Evolutionary conservation across 2,888 invertebrate genomes (phyloP).

Genomic region (Bombyx huttoni): DNA sequence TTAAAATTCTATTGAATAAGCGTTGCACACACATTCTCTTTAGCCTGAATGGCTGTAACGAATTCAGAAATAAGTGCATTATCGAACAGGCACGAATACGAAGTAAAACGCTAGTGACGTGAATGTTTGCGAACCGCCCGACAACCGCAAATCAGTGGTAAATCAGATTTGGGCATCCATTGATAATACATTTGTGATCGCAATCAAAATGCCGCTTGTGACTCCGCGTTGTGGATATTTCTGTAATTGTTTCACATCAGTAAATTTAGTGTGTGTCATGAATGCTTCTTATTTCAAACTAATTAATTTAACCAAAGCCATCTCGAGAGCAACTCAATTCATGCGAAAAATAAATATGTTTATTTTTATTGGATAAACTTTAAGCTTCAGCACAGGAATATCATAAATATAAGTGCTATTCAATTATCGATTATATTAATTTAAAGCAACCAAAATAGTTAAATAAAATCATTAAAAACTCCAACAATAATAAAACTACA

Average conservation of each 20-base stretch:
- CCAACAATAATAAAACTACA: background rate
- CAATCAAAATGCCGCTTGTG: slow-evolving; percentile 24
- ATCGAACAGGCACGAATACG: background rate
- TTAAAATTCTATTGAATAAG: slow-evolving; percentile 38
- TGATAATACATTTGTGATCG: slow-evolving; percentile 26
- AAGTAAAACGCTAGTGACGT: slow-evolving; percentile 6
- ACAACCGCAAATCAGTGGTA: slow-evolving; percentile 24
- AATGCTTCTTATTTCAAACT: background rate
- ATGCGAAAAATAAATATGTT: too few relatives aligned
- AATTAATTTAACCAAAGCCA: background rate
- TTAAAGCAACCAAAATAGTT: background rate
- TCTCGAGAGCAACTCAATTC: too few relatives aligned
- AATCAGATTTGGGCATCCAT: slow-evolving; percentile 24
- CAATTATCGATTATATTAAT: too few relatives aligned
- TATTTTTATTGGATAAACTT: too few relatives aligned
- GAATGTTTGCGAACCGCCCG: slow-evolving; percentile 16
- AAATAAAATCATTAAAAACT: background rate
- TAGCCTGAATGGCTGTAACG: background rate
- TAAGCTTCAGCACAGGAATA: too few relatives aligned
- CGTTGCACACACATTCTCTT: background rate
- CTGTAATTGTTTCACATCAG: background rate
- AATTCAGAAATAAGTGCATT: background rate
- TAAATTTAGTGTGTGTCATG: background rate
- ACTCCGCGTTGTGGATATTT: background rate
- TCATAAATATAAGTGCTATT: too few relatives aligned